These are phyloP conservation scores for Corythaixoides concolor DNA, from an alignment of 2,113 vertebrate species.

Conservation along the genomic window DNA sequence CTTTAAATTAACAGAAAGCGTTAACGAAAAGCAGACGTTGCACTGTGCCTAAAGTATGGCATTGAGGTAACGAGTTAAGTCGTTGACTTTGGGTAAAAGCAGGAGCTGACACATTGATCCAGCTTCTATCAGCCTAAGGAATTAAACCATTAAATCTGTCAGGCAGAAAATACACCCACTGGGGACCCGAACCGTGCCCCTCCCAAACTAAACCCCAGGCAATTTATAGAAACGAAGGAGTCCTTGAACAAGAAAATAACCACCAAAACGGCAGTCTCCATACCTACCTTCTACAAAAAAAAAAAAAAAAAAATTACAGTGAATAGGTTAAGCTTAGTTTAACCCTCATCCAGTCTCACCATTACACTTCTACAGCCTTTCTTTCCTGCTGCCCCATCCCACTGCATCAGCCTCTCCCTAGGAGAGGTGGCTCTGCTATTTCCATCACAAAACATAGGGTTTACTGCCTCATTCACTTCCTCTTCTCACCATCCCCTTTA, in stretches of 20 bases:
- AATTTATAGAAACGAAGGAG: neutral
- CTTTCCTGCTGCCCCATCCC: neutral
- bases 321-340: neutral
- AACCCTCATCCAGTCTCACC: neutral
- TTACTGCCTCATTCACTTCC: neutral
- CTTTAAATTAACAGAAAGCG: conserved; percentile 10
- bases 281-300: neutral
- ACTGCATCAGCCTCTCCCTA: neutral
- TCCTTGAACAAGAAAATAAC: neutral
- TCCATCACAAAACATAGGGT: neutral
- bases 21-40: neutral
- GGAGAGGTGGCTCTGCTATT: neutral
- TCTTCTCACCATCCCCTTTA: neutral
- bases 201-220: neutral
- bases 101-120: neutral
- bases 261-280: neutral
- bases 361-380: neutral
- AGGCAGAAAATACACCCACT: neutral
- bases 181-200: neutral
- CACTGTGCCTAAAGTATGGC: neutral
- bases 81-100: neutral
- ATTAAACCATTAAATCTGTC: neutral
- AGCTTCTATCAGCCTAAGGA: neutral
- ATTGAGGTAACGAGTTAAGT: neutral
- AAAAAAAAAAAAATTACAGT: too few relatives aligned